Evolutionary conservation across 2,797 vertebrate genomes (phyloP), one percentile per base, ranked within the genome.

Genomic region (Protosalanx chinensis): DNA sequence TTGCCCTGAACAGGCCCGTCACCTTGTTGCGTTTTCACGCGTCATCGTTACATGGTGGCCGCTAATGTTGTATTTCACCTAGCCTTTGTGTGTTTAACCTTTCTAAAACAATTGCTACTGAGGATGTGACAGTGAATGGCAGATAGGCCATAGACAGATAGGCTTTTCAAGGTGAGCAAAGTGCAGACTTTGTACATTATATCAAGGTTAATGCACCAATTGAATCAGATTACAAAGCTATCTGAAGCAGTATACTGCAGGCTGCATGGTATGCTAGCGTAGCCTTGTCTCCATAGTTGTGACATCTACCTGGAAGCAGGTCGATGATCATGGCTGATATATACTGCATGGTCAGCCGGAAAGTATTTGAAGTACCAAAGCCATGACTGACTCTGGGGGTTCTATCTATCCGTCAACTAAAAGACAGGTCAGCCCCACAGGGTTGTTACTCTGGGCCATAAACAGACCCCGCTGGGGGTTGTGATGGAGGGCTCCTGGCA

Each of bases 401-500:
- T 53, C 32, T 46, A 20, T 60, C 57, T 29, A n/a, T 70, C 37
- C 12, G 53, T 60, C 64, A 67, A 29, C 27, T 0, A 6, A 12
- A 57, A 67, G 57, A 53, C 58, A 41, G 23, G 33, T n/a, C 41
- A 67, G 33, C 59, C 70, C 63, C 68, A 57, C 69, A 57, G 71
- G 76, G 82, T 79, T 27, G 37, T 85, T 83, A 77, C 79, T 84
- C 73, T 67, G 51, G 58, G 72, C 80, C 82, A 84, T 90, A 89
- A 89, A 90, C 81, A 85, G 81, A 74, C 81, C 79, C 75, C 64
- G 72, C 51, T 82, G 85, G 23, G n/a, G 46, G 80, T 84, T 81
- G 81, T 90, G 85, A 90, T 87, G 76, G 87, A 86, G 64, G 77
- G 78, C 72, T 81, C 83, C 74, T 72, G 77, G 81, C 83, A 81